Evolutionary conservation across 2,888 invertebrate genomes (phyloP), one percentile per base, ranked within the genome.

Genomic region (Merodon equestris): DNA sequence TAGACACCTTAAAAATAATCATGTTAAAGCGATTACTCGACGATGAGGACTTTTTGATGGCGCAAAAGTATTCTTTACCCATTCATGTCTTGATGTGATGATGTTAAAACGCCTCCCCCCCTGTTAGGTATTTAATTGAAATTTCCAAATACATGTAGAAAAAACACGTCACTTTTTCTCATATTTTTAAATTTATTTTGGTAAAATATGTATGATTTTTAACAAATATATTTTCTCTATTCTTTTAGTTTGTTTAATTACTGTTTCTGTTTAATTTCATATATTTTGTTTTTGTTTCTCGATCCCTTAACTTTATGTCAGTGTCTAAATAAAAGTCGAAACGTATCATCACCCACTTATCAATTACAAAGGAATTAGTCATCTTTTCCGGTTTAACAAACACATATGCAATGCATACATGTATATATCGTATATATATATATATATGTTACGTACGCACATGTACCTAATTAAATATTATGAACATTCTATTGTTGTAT

Each of bases 191-290:
- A 73, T 73, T 79, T 79, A 79, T 79, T 79, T 73, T 57, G 79
- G 73, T 79, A 79, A 79, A 79, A 74, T 79, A 79, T 79, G 63
- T 79, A 79, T 63, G 79, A 73, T 63, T 79, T 77, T 79, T 79
- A 73, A 79, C 79, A 79, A 79, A 79, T 74, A 79, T 79, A 79
- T 74, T 79, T 68, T 73, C 67, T 79, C 79, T 68, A 79, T 79
- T 74, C 58, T 38, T 63, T 73, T 58, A 79, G 63, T 73, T 63
- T 13, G 58, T 68, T 68, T 57, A 51, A 40, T 67, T 54, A 50
- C 38, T 45, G 50, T 27, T 56, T 47, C 57, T 9, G 67, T 50
- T 36, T 63, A 14, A 45, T 45, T 34, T 18, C 51, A 27, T 66
- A 40, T 14, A 47, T 36, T 61, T 47, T 57, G 13, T 42, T 73